phyloP scores from a whole-genome alignment of 35 echinoderm and acorn worm genomes.

The Hemicentrotus pulcherrimus region DNA sequence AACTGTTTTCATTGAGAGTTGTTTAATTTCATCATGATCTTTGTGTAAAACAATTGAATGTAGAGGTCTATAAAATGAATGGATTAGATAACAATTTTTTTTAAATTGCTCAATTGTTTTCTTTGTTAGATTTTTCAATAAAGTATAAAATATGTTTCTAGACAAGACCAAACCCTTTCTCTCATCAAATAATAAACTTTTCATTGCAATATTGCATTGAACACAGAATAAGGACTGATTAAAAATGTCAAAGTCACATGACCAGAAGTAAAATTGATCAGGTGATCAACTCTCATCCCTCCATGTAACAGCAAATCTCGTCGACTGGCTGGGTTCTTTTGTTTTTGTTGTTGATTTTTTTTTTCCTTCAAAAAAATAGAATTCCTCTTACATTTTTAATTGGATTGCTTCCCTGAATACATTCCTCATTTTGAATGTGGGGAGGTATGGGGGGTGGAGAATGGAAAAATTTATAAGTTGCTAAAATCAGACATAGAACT shows the following conservation, averaged over 20 bases:
- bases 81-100: neutral
- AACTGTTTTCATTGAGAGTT: neutral
- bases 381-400: neutral
- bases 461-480: no score
- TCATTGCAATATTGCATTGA: neutral
- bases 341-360: neutral
- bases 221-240: neutral
- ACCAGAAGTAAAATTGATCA: neutral
- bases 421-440: neutral
- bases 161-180: neutral
- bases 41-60: no score
- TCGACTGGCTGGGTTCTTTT: neutral
- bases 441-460: neutral
- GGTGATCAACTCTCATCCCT: neutral
- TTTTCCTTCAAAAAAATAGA: neutral
- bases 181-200: neutral
- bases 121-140: no score
- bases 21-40: no score
- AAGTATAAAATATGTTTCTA: neutral
- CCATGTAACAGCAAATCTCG: neutral
- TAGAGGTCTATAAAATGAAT: neutral
- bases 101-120: neutral
- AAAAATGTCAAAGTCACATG: neutral
- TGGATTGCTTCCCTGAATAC: no score
- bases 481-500: neutral